Conservation (phyloP, 2,888 invertebrate species). For the Horisme vitalbata region DNA sequence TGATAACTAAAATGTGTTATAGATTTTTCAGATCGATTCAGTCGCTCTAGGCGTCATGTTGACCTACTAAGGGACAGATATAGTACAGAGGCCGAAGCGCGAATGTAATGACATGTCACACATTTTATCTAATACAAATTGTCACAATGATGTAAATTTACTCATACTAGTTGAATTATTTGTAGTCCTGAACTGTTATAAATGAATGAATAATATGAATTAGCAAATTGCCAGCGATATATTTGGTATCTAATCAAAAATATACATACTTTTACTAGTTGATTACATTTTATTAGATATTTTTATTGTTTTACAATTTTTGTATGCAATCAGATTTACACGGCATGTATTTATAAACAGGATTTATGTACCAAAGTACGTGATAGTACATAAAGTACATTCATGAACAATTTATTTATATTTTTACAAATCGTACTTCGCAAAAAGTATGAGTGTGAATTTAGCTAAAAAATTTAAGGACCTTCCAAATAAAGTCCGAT, state of each 20-base stretch:
- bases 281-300: too few relatives aligned
- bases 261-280: slow-evolving; percentile 6
- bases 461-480: background rate
- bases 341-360: slow-evolving; percentile 4
- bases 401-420: slow-evolving; percentile 16
- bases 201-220: too few relatives aligned
- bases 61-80: too few relatives aligned
- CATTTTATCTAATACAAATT: background rate
- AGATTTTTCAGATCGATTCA: slow-evolving; percentile 10
- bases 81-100: too few relatives aligned
- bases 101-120: too few relatives aligned
- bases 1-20: slow-evolving; percentile 19
- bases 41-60: background rate
- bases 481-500: too few relatives aligned
- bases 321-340: slow-evolving; percentile 5
- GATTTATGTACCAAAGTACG: slow-evolving; percentile 27
- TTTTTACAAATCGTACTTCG: slow-evolving; percentile 1
- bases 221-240: slow-evolving; percentile 13
- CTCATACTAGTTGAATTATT: background rate
- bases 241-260: slow-evolving; percentile 21
- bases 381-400: slow-evolving; percentile 12
- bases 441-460: background rate
- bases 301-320: slow-evolving; percentile 11
- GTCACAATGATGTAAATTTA: slow-evolving; percentile 11
- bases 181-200: too few relatives aligned